A percentile compares a stretch with the other conserved stretches of the same genome.
Conservation (phyloP, 2,888 invertebrate species). For the Eupithecia vulgata region DNA sequence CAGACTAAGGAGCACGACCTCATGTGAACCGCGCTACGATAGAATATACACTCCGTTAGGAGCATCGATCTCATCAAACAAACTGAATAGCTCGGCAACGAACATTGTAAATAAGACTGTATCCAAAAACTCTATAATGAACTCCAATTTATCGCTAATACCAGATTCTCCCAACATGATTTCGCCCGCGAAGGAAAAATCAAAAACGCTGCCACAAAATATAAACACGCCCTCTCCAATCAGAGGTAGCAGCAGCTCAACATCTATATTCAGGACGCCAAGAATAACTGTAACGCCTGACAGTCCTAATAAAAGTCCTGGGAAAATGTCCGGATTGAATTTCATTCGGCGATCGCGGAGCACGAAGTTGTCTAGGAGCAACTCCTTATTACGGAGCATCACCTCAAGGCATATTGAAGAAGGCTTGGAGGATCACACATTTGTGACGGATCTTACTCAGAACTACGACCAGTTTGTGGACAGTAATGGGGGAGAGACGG, state of each 20-base stretch:
- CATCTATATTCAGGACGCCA: constrained; percentile 76
- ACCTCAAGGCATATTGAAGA: constrained; percentile 80
- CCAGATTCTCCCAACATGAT: constrained; percentile 78
- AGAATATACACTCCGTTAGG: constrained; percentile 76
- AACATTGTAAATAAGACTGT: constrained; percentile 66
- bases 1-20: constrained; percentile 73
- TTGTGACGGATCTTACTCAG: constrained; percentile 73
- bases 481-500: constrained; percentile 72
- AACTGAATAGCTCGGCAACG: constrained; percentile 70
- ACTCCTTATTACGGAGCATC: constrained; percentile 85
- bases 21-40: constrained; percentile 77
- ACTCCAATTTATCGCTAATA: constrained; percentile 77
- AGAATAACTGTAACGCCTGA: constrained; percentile 78
- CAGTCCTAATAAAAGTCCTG: constrained; percentile 82
- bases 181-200: constrained; percentile 79
- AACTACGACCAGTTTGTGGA: constrained; percentile 74
- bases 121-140: constrained; percentile 69
- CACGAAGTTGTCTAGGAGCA: constrained; percentile 88
- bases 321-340: constrained; percentile 80
- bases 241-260: constrained; percentile 76
- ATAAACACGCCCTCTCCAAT: constrained; percentile 76
- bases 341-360: constrained; percentile 89
- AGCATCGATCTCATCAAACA: constrained; percentile 71
- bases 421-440: constrained; percentile 68
- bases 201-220: constrained; percentile 86